Percentiles rank a stretch among this genome's conserved stretches.
phyloP scores from a whole-genome alignment of 2,797 vertebrate genomes.

The Novumbra hubbsi region DNA sequence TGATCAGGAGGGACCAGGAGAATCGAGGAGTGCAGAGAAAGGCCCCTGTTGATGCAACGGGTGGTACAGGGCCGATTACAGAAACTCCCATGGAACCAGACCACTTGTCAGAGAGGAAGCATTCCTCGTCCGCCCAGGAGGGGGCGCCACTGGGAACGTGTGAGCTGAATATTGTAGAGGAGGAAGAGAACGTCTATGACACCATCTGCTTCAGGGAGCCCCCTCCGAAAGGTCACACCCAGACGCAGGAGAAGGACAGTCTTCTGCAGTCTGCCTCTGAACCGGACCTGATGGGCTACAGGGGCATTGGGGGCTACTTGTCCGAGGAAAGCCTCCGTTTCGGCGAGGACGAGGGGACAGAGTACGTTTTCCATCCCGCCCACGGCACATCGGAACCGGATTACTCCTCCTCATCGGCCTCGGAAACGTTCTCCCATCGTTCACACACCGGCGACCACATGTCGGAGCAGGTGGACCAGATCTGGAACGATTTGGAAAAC shows the following conservation, averaged over 20 bases:
- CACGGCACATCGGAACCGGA: conserved; percentile 69
- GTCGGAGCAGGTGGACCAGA: conserved; percentile 92
- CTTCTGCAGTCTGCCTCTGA: conserved; percentile 69
- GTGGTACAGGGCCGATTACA: conserved; percentile 45
- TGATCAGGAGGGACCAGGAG: conserved; percentile 78
- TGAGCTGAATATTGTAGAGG: conserved; percentile 82
- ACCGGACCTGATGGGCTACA: conserved; percentile 73
- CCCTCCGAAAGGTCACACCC: conserved; percentile 52
- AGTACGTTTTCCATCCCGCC: conserved; percentile 39
- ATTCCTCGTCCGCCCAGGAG: conserved; percentile 64
- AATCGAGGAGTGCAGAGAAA: conserved; percentile 48
- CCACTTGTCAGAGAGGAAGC: conserved; percentile 59
- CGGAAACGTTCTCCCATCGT: conserved; percentile 71
- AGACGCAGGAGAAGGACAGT: conserved; percentile 54
- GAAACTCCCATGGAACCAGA: conserved; percentile 64
- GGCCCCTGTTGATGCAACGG: conserved; percentile 17
- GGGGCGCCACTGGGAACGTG: conserved; percentile 61
- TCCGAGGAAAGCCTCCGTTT: conserved; percentile 88
- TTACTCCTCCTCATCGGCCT: conserved; percentile 76
- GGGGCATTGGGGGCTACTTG: conserved; percentile 71
- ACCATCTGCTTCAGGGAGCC: conserved; percentile 84
- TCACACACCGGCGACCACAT: conserved; percentile 80
- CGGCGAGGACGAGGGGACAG: conserved; percentile 73
- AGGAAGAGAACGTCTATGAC: conserved; percentile 92
- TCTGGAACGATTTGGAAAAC: conserved; percentile 97